Conservation (phyloP, 2,797 vertebrate species). For the Erpetoichthys calabaricus region DNA sequence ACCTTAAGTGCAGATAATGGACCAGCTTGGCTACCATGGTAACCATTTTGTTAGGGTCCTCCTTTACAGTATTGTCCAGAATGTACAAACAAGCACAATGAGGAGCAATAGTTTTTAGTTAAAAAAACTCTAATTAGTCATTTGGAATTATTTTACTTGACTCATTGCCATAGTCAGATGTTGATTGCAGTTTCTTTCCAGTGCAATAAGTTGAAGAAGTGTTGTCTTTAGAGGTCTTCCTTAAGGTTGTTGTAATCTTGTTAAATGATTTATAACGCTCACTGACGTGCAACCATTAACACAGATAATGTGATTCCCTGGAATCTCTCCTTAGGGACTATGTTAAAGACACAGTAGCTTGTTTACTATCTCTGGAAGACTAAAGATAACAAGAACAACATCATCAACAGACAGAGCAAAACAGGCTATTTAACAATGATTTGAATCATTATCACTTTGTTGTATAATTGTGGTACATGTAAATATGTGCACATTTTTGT, state of each 20-base stretch:
- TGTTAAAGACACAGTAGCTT: conserved; percentile 2
- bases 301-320: background rate
- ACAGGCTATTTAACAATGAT: too few species aligned
- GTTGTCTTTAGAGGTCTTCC: conserved; percentile 5
- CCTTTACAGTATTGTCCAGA: conserved; percentile 4
- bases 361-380: too few species aligned
- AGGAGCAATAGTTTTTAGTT: too few species aligned
- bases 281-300: conserved; percentile 6
- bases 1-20: conserved; percentile 48
- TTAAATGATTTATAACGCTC: conserved; percentile 26
- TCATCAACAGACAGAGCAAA: too few species aligned
- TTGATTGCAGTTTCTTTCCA: background rate
- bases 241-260: conserved; percentile 15
- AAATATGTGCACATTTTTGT: too few species aligned
- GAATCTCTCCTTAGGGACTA: background rate
- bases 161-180: background rate
- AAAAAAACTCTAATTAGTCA: too few species aligned
- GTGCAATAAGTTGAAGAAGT: background rate
- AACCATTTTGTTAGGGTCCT: conserved; percentile 29
- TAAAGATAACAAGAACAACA: too few species aligned
- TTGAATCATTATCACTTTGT: too few species aligned
- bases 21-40: conserved; percentile 40
- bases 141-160: too few species aligned
- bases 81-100: background rate
- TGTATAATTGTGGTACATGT: too few species aligned